phyloP scores from a whole-genome alignment of 1,140 invertebrate genomes.

The Dolichoris vasculosae region DNA sequence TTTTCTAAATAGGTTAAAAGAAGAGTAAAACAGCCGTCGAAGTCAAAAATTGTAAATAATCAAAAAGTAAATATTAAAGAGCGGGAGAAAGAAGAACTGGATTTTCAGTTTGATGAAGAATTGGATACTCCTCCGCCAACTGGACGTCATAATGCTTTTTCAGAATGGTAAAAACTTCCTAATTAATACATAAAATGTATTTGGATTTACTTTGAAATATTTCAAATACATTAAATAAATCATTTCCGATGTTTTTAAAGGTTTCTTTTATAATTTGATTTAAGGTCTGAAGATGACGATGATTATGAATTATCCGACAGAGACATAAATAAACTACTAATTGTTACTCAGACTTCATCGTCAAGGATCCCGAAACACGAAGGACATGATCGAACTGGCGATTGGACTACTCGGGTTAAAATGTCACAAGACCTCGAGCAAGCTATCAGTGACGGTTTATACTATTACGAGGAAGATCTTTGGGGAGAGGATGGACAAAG shows the following conservation, averaged over 20 bases:
- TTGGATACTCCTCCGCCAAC: conserved; percentile 82
- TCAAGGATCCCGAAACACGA: conserved; percentile 85
- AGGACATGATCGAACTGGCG: conserved; percentile 90
- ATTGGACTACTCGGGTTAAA: conserved; percentile 88
- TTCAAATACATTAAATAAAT: neutral
- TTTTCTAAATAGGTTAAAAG: conserved; percentile 70
- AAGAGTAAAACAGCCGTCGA: conserved; percentile 71
- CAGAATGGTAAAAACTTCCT: conserved; percentile 76
- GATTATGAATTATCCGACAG: conserved; percentile 93
- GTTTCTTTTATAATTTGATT: conserved; percentile 26
- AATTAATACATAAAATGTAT: conserved; percentile 3
- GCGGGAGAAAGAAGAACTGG: conserved; percentile 88
- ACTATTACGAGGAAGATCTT: conserved; percentile 94
- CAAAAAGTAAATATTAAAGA: conserved; percentile 68
- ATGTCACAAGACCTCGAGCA: conserved; percentile 95
- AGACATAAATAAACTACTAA: conserved; percentile 95
- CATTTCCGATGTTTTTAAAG: neutral
- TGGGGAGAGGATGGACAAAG: conserved; percentile 78
- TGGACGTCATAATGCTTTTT: conserved; percentile 89
- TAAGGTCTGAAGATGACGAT: conserved; percentile 84
- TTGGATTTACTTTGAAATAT: neutral
- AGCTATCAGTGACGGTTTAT: conserved; percentile 95
- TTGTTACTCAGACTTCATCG: conserved; percentile 89
- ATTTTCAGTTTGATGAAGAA: conserved; percentile 98
- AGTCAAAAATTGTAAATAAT: conserved; percentile 71